Conservation (phyloP, 2,797 vertebrate species). For the Paratrypauchen microcephalus region DNA sequence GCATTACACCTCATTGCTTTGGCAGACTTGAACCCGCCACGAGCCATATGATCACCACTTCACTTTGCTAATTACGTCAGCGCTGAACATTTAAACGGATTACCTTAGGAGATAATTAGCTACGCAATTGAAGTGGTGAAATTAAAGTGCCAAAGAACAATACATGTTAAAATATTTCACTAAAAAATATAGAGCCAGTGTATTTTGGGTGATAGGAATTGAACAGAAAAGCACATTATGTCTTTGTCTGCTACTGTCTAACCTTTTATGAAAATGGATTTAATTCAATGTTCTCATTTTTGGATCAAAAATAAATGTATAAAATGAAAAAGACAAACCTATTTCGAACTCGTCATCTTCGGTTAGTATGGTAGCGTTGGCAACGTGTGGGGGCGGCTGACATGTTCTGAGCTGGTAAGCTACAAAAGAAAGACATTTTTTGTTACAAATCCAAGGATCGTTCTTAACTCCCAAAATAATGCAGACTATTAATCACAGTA, state of each 20-base stretch:
- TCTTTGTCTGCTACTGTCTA: background rate
- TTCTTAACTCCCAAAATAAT: constrained; percentile 29
- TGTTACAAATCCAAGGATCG: background rate
- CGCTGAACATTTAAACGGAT: constrained; percentile 46
- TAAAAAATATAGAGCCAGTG: background rate
- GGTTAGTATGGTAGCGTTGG: constrained; percentile 89
- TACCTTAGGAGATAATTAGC: constrained; percentile 46
- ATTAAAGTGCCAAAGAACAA: constrained; percentile 13
- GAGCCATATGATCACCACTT: constrained; percentile 45
- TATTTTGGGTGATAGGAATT: background rate
- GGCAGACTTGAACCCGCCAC: constrained; percentile 31
- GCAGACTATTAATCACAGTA: constrained; percentile 47
- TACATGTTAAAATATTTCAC: background rate
- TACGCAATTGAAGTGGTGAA: constrained; percentile 26
- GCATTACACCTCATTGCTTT: constrained; percentile 35
- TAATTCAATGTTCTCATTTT: constrained; percentile 18
- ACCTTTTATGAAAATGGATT: background rate
- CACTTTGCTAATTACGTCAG: constrained; percentile 50
- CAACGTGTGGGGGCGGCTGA: constrained; percentile 84
- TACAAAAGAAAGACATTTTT: constrained; percentile 59
- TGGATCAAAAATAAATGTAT: constrained; percentile 16
- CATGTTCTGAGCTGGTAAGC: constrained; percentile 94
- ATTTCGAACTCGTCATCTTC: constrained; percentile 96
- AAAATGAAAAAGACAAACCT: constrained; percentile 81
- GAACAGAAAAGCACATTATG: background rate